These are phyloP conservation scores for Nowickia ferox DNA, from an alignment of 2,888 invertebrate species.

Conservation along the genomic window DNA sequence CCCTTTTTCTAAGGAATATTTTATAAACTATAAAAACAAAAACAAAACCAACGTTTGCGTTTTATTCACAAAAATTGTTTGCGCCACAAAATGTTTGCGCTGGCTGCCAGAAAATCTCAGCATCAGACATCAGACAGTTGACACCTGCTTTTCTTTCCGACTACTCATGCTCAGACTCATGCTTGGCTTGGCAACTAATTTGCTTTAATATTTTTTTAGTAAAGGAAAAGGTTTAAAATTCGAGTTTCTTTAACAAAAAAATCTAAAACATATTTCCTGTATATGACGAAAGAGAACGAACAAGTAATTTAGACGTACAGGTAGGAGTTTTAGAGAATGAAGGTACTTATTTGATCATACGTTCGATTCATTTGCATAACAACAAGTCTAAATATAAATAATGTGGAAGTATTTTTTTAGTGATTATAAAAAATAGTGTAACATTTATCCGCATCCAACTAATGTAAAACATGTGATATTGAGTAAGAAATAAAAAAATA, in stretches of 20 bases:
- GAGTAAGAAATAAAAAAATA: no score
- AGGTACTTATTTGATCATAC: conserved; percentile 1
- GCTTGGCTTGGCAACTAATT: conserved; percentile 29
- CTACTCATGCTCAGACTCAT: conserved; percentile 9
- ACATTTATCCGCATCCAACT: conserved; percentile 34
- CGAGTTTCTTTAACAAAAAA: conserved; percentile 74
- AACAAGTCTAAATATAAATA: conserved; percentile 2
- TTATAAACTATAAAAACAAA: conserved; percentile 17
- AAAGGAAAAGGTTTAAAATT: neutral
- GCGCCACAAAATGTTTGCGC: conserved; percentile 64
- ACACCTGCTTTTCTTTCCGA: conserved; percentile 75
- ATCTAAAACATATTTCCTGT: conserved; percentile 17
- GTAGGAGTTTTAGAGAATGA: conserved; percentile 10
- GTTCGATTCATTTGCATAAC: conserved; percentile 40
- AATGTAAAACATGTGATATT: neutral
- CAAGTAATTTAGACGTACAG: conserved; percentile 1
- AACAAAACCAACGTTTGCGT: conserved; percentile 31
- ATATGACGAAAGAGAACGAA: neutral
- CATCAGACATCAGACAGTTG: conserved; percentile 68
- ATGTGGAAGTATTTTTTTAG: neutral
- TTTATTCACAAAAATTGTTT: conserved; percentile 59
- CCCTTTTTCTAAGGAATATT: neutral
- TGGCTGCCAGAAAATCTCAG: conserved; percentile 53
- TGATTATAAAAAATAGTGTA: conserved; percentile 4
- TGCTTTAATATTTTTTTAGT: conserved; percentile 53